Conservation (phyloP, 2,113 vertebrate species). For the Nerophis lumbriciformis region DNA sequence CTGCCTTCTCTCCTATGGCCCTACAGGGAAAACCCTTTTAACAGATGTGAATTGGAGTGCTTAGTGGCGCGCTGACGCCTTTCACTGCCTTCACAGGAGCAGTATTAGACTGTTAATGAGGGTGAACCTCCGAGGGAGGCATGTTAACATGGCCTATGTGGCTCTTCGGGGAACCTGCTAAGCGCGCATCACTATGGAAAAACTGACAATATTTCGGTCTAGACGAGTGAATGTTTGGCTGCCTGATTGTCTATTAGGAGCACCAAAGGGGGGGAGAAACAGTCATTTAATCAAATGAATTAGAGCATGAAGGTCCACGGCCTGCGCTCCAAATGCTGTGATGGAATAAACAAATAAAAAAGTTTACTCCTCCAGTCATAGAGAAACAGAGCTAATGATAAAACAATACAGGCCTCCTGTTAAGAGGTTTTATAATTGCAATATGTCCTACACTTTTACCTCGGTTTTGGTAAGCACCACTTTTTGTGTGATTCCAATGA, state of each 20-base stretch:
- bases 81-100: constrained; percentile 7
- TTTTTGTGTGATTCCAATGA: too few relatives aligned
- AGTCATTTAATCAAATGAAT: constrained; percentile 63
- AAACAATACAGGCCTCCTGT: not conserved
- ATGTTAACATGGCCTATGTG: constrained; percentile 21
- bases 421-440: too few relatives aligned
- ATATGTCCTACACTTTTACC: too few relatives aligned
- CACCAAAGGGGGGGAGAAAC: constrained; percentile 41
- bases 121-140: constrained; percentile 26
- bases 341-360: constrained; percentile 32
- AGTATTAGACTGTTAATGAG: constrained; percentile 26
- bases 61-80: constrained; percentile 14
- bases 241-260: constrained; percentile 31
- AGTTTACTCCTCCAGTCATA: constrained; percentile 19
- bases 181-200: constrained; percentile 42
- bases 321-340: constrained; percentile 22
- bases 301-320: constrained; percentile 58
- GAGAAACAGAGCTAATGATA: not conserved
- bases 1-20: not conserved
- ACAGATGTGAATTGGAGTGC: constrained; percentile 27
- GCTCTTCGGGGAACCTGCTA: constrained; percentile 33
- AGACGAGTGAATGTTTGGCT: constrained; percentile 22
- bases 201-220: constrained; percentile 34
- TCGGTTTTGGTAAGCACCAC: too few relatives aligned
- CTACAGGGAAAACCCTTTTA: not conserved